Evolutionary conservation across 2,113 vertebrate genomes (phyloP).

Genomic region (Sminthopsis crassicaudata): DNA sequence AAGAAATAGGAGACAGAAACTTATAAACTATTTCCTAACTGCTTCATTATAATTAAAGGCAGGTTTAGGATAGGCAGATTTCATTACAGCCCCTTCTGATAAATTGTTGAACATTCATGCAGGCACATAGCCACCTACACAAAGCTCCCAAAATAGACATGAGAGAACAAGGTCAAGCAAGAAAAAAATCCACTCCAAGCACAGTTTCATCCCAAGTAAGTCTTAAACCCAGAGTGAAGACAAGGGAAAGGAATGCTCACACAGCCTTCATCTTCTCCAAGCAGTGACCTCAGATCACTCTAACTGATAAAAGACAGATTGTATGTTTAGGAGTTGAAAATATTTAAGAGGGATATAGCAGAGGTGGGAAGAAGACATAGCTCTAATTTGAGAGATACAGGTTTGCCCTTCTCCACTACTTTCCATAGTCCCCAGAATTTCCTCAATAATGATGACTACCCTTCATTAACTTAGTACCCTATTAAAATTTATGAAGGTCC

Average conservation of each 20-base stretch:
- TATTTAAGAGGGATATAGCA: background rate
- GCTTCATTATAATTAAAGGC: background rate
- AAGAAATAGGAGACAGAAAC: background rate
- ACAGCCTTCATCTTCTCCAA: background rate
- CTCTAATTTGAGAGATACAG: background rate
- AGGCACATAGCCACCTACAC: background rate
- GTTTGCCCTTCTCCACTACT: background rate
- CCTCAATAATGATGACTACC: background rate
- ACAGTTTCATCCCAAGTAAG: background rate
- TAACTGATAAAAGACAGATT: background rate
- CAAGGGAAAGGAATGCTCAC: background rate
- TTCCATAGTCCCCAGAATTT: background rate
- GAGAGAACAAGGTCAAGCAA: background rate
- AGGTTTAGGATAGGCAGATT: background rate
- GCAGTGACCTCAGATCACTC: background rate
- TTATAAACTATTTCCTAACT: background rate
- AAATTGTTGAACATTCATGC: background rate
- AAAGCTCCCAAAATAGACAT: background rate
- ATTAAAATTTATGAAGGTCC: background rate
- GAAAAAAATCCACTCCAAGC: background rate
- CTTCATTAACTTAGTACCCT: background rate
- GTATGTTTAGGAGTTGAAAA: background rate
- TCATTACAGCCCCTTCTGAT: constrained; percentile 1
- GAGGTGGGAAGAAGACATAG: background rate
- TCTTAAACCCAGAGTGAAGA: background rate